Evolutionary conservation across 2,888 invertebrate genomes (phyloP).

Genomic region (Lumbricus terrestris): DNA sequence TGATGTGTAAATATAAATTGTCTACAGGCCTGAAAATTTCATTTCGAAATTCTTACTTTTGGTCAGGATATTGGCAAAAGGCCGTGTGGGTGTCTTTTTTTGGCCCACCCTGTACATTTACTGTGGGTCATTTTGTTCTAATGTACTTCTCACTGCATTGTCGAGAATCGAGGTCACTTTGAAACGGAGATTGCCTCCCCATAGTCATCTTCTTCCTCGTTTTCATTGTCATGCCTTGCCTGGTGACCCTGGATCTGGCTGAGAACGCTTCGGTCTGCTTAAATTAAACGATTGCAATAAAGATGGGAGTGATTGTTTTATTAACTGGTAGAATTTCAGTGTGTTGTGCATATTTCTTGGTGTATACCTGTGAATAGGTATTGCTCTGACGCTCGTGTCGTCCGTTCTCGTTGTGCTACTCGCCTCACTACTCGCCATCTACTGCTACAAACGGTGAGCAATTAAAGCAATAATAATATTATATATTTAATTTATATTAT

Average conservation of each 20-base stretch:
- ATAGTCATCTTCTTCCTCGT: neutral
- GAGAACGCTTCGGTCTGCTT: neutral
- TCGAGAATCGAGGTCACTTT: neutral
- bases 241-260: neutral
- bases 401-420: conserved; percentile 15
- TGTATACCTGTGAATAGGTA: conserved; percentile 12
- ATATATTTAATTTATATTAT: no score
- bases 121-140: no score
- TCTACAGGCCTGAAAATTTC: no score
- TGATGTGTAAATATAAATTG: no score
- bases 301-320: neutral
- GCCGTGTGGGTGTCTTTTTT: no score
- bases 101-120: no score
- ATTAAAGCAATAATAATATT: neutral
- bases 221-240: neutral
- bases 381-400: conserved; percentile 18
- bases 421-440: neutral
- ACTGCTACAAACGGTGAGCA: conserved; percentile 18
- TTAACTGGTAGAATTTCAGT: neutral
- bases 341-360: no score
- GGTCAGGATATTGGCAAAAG: no score
- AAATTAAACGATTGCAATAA: no score
- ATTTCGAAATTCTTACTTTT: no score
- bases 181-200: neutral
- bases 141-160: no score